These are phyloP conservation scores for Lepus timidus DNA, from an alignment of 2,113 vertebrate genomes.

Conservation along the genomic window DNA sequence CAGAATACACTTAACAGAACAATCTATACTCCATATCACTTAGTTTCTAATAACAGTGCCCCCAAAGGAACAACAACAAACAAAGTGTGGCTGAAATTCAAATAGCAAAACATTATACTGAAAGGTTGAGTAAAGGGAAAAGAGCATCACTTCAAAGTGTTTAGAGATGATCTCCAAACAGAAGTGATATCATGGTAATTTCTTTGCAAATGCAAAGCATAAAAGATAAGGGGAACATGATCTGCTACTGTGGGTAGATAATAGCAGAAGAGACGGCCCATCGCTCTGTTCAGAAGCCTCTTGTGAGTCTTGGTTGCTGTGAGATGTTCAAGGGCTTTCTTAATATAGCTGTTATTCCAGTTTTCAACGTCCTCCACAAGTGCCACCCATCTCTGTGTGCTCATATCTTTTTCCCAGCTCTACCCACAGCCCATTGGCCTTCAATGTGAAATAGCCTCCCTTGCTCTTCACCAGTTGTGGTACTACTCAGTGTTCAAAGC, in stretches of 20 bases:
- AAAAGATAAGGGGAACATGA: conserved; percentile 45
- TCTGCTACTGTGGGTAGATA: neutral
- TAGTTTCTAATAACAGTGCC: neutral
- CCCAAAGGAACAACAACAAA: neutral
- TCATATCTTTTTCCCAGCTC: neutral
- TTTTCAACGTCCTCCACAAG: neutral
- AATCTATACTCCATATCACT: neutral
- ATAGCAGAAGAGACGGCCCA: neutral
- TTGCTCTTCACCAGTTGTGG: neutral
- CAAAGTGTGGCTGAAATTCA: conserved; percentile 9
- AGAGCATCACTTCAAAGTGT: neutral
- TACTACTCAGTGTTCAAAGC: neutral
- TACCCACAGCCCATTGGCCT: no score
- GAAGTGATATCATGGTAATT: neutral
- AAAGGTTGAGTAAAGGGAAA: neutral
- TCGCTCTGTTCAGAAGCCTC: neutral
- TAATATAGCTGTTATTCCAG: neutral
- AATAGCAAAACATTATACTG: conserved; percentile 37
- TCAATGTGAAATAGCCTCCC: neutral
- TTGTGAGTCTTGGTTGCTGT: neutral
- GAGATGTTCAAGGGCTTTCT: neutral
- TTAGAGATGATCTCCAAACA: conserved; percentile 28
- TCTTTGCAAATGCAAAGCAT: conserved; percentile 54
- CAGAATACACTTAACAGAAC: neutral
- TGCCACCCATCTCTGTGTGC: no score